phyloP scores from a whole-genome alignment of 2,797 vertebrate genomes.

The Chaetodon trifasciatus region DNA sequence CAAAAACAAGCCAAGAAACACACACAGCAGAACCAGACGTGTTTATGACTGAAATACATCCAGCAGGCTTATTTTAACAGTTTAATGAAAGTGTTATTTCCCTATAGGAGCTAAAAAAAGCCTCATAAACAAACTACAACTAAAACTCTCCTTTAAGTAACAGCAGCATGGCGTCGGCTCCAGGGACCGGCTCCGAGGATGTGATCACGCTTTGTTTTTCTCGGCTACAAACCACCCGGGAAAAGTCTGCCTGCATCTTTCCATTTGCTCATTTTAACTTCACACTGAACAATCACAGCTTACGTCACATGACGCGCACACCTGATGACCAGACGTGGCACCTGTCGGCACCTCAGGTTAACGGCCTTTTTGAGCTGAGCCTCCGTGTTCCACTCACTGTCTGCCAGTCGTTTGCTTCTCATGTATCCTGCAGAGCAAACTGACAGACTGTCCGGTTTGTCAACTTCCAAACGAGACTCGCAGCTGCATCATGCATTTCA shows the following conservation, averaged over 20 bases:
- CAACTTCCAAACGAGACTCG: not conserved
- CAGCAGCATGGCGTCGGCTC: not conserved
- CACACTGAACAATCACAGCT: not conserved
- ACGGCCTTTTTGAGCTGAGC: too few relatives aligned
- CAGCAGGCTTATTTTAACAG: not conserved
- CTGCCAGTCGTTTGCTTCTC: not conserved
- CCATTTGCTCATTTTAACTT: not conserved
- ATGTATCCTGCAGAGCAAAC: too few relatives aligned
- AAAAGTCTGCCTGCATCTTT: not conserved
- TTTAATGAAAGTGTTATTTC: not conserved
- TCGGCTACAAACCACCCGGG: not conserved
- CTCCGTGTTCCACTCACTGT: not conserved
- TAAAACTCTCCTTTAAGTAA: not conserved
- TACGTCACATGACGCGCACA: not conserved
- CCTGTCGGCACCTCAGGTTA: not conserved
- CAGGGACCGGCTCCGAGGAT: not conserved
- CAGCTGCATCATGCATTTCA: not conserved
- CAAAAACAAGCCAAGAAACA: not conserved
- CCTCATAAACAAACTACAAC: not conserved
- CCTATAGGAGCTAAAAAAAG: not conserved
- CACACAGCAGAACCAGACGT: not conserved
- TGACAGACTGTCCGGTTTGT: not conserved
- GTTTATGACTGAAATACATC: not conserved
- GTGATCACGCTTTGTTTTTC: slow-evolving; percentile 11
- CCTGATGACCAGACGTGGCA: not conserved